Percentiles rank a stretch among this genome's conserved stretches.
Conservation (phyloP, 2,797 vertebrate species). For the Pteronotus mesoamericanus region DNA sequence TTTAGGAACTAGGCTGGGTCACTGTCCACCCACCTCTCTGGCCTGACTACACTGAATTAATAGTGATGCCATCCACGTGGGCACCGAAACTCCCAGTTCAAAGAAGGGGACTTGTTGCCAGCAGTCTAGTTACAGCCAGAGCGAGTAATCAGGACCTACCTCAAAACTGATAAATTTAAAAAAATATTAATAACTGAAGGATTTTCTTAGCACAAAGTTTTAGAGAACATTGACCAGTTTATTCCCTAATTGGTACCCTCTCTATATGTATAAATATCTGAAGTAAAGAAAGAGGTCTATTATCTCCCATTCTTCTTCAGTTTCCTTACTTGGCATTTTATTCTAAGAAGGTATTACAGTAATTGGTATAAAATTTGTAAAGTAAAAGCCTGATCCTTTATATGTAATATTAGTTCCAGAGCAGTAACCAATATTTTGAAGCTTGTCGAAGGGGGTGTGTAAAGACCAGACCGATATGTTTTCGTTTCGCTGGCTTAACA, state of each 20-base stretch:
- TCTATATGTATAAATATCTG: neutral
- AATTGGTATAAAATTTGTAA: neutral
- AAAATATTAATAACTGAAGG: neutral
- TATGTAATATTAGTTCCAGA: neutral
- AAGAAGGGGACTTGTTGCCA: neutral
- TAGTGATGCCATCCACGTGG: neutral
- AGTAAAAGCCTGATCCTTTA: neutral
- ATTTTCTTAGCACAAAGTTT: neutral
- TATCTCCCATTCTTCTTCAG: neutral
- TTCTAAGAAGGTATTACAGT: neutral
- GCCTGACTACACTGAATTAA: neutral
- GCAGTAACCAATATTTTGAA: neutral
- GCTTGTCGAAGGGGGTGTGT: neutral
- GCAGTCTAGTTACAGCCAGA: neutral
- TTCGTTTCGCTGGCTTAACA: constrained; percentile 59
- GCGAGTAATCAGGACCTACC: neutral
- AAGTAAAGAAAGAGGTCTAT: neutral
- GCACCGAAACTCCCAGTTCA: neutral
- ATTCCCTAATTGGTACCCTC: neutral
- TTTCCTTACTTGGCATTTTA: neutral
- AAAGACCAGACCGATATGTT: constrained; percentile 23
- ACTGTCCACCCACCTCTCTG: constrained; percentile 11
- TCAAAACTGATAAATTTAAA: neutral
- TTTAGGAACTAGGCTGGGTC: neutral
- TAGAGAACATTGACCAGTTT: neutral